These are phyloP conservation scores for Ifrita kowaldi DNA, from an alignment of 2,113 vertebrate genomes.

Conservation along the genomic window DNA sequence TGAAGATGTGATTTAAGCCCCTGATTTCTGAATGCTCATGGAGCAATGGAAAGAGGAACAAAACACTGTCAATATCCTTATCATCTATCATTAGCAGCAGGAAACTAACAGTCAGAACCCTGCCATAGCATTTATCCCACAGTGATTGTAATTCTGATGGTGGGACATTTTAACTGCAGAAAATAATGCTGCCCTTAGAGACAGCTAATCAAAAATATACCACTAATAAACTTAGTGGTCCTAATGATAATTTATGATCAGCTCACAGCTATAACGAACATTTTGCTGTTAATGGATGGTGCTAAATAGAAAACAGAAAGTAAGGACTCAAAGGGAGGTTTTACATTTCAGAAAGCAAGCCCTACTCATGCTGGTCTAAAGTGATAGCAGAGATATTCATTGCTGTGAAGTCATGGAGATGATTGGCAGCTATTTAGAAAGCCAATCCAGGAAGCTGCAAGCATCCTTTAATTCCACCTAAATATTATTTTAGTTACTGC, in stretches of 20 bases:
- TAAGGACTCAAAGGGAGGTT: not conserved
- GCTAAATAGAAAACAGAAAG: not conserved
- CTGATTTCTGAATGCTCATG: not conserved
- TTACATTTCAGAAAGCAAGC: not conserved
- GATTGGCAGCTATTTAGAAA: slow-evolving; percentile 11
- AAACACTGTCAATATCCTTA: not conserved
- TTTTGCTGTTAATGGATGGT: not conserved
- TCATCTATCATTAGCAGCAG: not conserved
- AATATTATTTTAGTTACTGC: slow-evolving; percentile 41
- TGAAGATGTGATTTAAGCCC: not conserved
- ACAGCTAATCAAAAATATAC: not conserved
- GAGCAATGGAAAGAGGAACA: not conserved
- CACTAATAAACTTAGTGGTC: not conserved
- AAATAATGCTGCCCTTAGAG: not conserved
- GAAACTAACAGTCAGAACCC: not conserved
- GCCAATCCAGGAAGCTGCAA: not conserved
- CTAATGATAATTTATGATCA: not conserved
- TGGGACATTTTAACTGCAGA: not conserved
- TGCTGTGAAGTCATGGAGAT: not conserved
- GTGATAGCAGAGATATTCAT: not conserved
- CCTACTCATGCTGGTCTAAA: not conserved
- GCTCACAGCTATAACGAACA: not conserved
- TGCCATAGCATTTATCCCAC: not conserved
- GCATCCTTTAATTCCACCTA: slow-evolving; percentile 1
- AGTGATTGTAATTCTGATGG: not conserved